Conservation (phyloP, 23 tunicate species). For the Aplidium turbinatum region DNA sequence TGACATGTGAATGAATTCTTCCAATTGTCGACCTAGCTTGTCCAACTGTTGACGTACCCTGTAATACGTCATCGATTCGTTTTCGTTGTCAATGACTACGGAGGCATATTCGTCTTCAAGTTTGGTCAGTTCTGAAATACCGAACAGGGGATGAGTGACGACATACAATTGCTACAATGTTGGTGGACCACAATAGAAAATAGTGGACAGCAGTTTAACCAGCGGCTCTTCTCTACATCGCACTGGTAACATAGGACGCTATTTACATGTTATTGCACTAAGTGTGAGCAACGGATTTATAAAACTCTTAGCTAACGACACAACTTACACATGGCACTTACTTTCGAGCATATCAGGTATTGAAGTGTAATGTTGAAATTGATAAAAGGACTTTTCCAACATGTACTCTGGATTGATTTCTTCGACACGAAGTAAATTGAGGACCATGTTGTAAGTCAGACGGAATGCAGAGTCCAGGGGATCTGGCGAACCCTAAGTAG, state of each 20-base stretch:
- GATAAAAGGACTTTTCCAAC: conserved; percentile 97
- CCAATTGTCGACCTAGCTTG: conserved; percentile 63
- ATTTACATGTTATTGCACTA: no score
- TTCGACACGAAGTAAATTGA: conserved; percentile 88
- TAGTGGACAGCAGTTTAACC: no score
- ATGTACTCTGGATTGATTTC: conserved; percentile 97
- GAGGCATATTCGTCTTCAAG: conserved; percentile 42
- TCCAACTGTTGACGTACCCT: conserved; percentile 82
- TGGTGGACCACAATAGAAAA: not conserved
- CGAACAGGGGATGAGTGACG: no score
- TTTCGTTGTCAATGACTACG: conserved; percentile 67
- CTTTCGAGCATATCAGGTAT: conserved; percentile 82
- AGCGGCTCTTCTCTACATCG: no score
- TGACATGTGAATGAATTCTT: conserved; percentile 71
- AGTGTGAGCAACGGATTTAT: no score
- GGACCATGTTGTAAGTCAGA: conserved; percentile 96
- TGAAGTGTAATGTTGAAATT: conserved; percentile 94
- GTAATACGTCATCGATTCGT: conserved; percentile 79
- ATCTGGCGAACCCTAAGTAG: conserved; percentile 78
- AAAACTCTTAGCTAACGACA: no score
- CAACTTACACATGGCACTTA: conserved; percentile 22
- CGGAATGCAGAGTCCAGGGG: conserved; percentile 95
- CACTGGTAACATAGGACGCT: no score
- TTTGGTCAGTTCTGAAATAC: conserved; percentile 50
- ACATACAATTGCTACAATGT: not conserved